Conservation (phyloP, 2,797 vertebrate genomes). For the Sternarchorhynchus goeldii region DNA sequence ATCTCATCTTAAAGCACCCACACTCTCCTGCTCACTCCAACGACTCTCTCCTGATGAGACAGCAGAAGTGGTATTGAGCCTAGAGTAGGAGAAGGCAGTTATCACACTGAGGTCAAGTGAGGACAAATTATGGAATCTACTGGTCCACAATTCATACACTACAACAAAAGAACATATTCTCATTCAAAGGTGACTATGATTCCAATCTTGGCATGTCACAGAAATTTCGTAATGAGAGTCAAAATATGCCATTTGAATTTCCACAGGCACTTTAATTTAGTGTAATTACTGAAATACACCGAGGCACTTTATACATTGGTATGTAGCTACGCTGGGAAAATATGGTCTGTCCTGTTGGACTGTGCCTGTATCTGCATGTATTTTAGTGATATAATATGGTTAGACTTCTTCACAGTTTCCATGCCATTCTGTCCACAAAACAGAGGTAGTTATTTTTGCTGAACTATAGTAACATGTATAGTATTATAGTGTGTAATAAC, state of each 20-base stretch:
- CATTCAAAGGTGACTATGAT: neutral
- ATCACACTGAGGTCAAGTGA: conserved; percentile 8
- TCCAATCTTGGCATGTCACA: neutral
- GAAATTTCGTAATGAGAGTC: conserved; percentile 12
- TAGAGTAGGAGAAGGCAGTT: conserved; percentile 1
- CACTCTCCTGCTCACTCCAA: conserved; percentile 7
- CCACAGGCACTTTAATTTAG: conserved; percentile 5
- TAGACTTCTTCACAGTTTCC: neutral
- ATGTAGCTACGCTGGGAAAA: neutral
- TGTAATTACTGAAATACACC: neutral
- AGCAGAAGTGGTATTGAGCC: conserved; percentile 3
- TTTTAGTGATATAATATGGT: neutral
- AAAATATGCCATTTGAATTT: conserved; percentile 5
- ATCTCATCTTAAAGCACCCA: conserved; percentile 13
- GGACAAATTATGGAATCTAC: neutral
- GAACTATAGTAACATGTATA: no score
- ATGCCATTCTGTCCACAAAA: conserved; percentile 1
- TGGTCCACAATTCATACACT: neutral
- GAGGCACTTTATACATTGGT: neutral
- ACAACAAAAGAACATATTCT: conserved; percentile 2
- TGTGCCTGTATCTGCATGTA: neutral
- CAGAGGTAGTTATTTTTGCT: neutral
- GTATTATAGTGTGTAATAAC: neutral
- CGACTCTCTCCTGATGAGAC: conserved; percentile 28
- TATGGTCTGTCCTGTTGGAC: neutral